Percentiles rank a stretch among this genome's conserved stretches.
phyloP scores from a whole-genome alignment of 2,113 vertebrate species.

The Phylloscopus whistleri region DNA sequence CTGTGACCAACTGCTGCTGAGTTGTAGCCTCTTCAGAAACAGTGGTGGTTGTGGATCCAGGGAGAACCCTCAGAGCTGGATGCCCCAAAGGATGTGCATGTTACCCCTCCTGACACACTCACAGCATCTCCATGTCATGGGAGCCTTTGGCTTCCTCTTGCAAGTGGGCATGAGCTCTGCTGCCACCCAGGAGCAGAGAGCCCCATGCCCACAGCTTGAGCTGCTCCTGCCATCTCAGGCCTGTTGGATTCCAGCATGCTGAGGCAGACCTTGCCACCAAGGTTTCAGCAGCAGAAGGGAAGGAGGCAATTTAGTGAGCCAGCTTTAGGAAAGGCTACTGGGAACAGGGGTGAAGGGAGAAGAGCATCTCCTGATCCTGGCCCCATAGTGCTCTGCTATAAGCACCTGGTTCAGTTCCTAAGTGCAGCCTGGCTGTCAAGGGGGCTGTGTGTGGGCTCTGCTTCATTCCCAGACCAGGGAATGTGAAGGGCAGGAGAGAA shows the following conservation, averaged over 20 bases:
- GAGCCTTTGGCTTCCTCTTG: neutral
- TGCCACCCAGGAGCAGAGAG: neutral
- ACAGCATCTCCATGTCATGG: rapidly evolving
- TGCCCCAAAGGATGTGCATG: neutral
- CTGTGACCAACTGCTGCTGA: neutral
- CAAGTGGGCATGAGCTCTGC: neutral
- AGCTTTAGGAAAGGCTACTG: neutral
- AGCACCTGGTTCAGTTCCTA: neutral
- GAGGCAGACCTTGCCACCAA: neutral
- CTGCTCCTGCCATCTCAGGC: neutral
- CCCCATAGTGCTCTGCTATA: rapidly evolving
- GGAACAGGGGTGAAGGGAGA: neutral
- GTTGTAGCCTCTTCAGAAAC: neutral
- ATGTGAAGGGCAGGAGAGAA: neutral
- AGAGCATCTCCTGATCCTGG: neutral
- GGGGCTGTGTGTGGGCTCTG: neutral
- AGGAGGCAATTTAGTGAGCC: neutral
- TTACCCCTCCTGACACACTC: neutral
- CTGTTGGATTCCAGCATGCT: neutral
- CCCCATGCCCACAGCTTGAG: neutral
- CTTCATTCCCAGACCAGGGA: neutral
- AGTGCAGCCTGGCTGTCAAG: neutral
- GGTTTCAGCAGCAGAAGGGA: neutral
- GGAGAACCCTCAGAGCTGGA: neutral
- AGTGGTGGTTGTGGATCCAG: neutral